Percentiles rank a stretch among this genome's conserved stretches.
Evolutionary conservation across 2,888 invertebrate genomes (phyloP).

Genomic region (Ophion obscuratus): DNA sequence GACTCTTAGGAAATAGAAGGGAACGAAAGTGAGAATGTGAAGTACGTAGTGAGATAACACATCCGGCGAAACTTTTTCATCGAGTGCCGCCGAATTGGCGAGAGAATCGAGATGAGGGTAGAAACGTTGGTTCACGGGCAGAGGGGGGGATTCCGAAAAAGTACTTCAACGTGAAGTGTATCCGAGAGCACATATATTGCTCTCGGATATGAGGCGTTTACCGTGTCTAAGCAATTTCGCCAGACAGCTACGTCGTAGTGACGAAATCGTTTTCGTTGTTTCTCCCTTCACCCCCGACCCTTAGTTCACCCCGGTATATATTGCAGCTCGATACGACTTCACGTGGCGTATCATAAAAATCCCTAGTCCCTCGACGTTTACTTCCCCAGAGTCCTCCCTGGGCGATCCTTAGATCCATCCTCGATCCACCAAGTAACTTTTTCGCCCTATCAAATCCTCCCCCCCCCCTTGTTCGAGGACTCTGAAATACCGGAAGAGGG

Average conservation of each 20-base stretch:
- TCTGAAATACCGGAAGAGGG: neutral
- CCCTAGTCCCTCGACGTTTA: constrained; percentile 31
- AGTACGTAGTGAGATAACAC: constrained; percentile 12
- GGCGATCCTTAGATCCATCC: constrained; percentile 11
- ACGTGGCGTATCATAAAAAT: constrained; percentile 49
- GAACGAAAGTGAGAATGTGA: constrained; percentile 46
- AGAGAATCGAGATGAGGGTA: constrained; percentile 47
- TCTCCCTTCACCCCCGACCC: neutral
- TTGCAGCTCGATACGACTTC: constrained; percentile 59
- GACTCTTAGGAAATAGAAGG: neutral
- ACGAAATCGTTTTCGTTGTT: constrained; percentile 63
- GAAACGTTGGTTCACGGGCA: constrained; percentile 50
- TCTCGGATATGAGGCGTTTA: constrained; percentile 57
- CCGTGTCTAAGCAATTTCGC: constrained; percentile 64
- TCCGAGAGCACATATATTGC: constrained; percentile 29
- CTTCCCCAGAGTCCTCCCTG: constrained; percentile 14
- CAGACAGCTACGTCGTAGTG: constrained; percentile 58
- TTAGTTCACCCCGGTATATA: constrained; percentile 3
- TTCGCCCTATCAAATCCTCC: constrained; percentile 22
- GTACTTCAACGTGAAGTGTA: constrained; percentile 26
- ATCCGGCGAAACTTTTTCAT: constrained; percentile 45
- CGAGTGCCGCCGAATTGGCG: constrained; percentile 48
- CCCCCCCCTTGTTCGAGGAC: neutral
- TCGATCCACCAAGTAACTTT: constrained; percentile 30
- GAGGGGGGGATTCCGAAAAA: constrained; percentile 1